Conservation (phyloP, 1,140 invertebrate genomes). For the Drosophila asahinai region DNA sequence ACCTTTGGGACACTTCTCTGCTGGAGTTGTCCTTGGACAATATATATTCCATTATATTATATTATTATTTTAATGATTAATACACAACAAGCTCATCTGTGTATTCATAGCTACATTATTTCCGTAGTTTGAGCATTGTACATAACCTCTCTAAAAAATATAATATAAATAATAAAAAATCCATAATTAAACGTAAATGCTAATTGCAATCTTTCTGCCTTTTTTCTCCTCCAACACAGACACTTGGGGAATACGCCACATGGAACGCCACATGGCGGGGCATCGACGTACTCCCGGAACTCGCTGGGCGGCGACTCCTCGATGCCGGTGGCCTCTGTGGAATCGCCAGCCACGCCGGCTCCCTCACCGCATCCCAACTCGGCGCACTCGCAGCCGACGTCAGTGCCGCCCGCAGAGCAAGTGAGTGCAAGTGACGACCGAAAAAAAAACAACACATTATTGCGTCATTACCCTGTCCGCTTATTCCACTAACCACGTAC, state of each 20-base stretch:
- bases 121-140: conserved; percentile 56
- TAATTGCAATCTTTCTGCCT: conserved; percentile 4
- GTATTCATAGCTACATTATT: conserved; percentile 37
- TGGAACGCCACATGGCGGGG: conserved; percentile 85
- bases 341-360: conserved; percentile 90
- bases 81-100: conserved; percentile 31
- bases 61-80: conserved; percentile 21
- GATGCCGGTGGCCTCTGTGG: conserved; percentile 88
- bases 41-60: conserved; percentile 17
- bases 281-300: conserved; percentile 88
- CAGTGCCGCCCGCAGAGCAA: conserved; percentile 90
- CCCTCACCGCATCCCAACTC: conserved; percentile 92
- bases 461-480: not conserved
- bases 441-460: not conserved
- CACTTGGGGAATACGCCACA: conserved; percentile 59
- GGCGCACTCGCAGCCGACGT: conserved; percentile 89
- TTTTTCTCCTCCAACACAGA: conserved; percentile 34
- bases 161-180: not conserved
- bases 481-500: conserved; percentile 9
- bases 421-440: conserved; percentile 87
- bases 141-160: conserved; percentile 28
- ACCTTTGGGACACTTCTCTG: conserved; percentile 8
- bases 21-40: conserved; percentile 2
- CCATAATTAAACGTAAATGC: conserved; percentile 3
- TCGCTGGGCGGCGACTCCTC: conserved; percentile 85